These are phyloP conservation scores for Tauraco erythrolophus DNA, from an alignment of 2,113 vertebrate species.

Conservation along the genomic window DNA sequence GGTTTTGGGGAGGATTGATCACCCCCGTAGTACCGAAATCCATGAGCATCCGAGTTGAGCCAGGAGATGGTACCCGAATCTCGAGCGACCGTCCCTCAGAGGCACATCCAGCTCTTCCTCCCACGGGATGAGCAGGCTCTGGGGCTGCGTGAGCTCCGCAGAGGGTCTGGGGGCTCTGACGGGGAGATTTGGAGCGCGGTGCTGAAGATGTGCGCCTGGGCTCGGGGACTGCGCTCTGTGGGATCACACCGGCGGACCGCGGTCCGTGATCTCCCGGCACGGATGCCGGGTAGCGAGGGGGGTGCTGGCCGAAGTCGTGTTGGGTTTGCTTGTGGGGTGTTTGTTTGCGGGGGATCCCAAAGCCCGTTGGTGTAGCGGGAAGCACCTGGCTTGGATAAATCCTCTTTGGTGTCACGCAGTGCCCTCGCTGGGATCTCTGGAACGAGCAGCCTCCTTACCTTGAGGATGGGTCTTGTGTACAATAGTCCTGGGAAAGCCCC, in stretches of 20 bases:
- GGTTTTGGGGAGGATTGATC: not conserved
- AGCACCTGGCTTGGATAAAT: not conserved
- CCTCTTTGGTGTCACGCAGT: rapidly evolving
- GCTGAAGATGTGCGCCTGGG: not conserved
- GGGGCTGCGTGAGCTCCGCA: not conserved
- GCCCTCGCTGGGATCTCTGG: not conserved
- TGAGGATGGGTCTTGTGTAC: rapidly evolving
- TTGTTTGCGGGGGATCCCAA: not conserved
- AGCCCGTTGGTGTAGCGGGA: rapidly evolving
- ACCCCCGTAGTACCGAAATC: rapidly evolving
- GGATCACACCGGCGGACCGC: rapidly evolving
- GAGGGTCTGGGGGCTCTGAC: not conserved
- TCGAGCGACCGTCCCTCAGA: rapidly evolving
- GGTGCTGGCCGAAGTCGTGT: rapidly evolving
- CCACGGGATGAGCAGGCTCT: rapidly evolving
- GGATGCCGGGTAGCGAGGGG: rapidly evolving
- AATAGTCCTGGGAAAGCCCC: not conserved
- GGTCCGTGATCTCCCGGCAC: rapidly evolving
- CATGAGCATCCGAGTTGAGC: rapidly evolving
- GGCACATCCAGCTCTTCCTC: not conserved
- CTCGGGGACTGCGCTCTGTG: rapidly evolving
- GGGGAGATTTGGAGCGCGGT: not conserved
- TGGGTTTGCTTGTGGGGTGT: not conserved
- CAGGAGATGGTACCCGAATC: not conserved
- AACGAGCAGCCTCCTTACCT: rapidly evolving